Evolutionary conservation across 2,888 invertebrate species (phyloP), one percentile per base, ranked within the genome.

Genomic region (Julus scandinavius): DNA sequence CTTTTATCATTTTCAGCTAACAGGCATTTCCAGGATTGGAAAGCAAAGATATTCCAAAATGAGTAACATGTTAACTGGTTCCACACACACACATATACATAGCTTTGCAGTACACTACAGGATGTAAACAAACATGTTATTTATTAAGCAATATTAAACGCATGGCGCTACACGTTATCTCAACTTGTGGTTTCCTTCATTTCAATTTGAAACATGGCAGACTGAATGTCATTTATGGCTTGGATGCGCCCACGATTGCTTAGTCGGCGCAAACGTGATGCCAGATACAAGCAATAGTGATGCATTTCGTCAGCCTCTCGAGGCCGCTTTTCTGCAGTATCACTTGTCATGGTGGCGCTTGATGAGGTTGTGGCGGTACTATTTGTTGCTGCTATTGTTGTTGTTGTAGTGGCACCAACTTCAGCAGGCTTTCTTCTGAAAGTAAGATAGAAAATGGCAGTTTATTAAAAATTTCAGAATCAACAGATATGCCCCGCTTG

Each of bases 201-300:
- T 80, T 80, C 80, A 80, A 80, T 80, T 80, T 80, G 80, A 80
- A 80, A 80, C 80, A 80, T 80, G 80, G 80, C 80, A 80, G 80
- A 80, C 80, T 80, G 80, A 80, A 80, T 80, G 38, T 80, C 80
- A 80, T 80, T 80, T 80, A 80, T 80, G 80, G 80, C 80, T 80
- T 80, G 80, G 80, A 80, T 80, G 80, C 80, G 80, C 38, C 38
- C 80, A 29, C 38, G 80, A 80, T 80, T 80, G 38, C 80, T 80
- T 9, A 80, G 15, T 1, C 80, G 80, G 15, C 80, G 80, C 80
- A 80, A 80, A 29, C 80, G 80, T 6, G 80, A 80, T 80, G 80
- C 80, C 38, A 80, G 80, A 80, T 80, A 80, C 80, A 80, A 38
- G 80, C 80, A 80, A 29, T 80, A 80, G 80, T 80, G 80, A 80